Base-by-base conservation (phyloP, 2,797 vertebrate species). In the Pyrocephalus nanus region DNA sequence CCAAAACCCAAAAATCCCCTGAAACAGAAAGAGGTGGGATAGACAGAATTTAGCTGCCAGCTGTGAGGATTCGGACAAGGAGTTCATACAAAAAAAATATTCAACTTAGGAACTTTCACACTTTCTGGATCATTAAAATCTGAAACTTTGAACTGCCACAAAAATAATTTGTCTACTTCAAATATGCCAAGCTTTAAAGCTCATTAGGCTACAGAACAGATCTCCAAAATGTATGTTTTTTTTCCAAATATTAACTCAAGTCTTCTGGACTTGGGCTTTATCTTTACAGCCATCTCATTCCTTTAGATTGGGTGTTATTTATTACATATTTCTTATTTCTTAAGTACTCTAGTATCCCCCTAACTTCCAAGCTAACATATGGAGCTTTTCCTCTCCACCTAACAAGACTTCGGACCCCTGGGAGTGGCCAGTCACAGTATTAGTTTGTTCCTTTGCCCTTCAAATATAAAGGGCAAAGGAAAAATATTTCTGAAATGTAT, bases 1-100 rank as follows among this genome's bases (percentile, higher is more conserved):
- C 11, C 27, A 55, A 69, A 70, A 12, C 20, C 5, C 17, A 1
- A 47, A 53, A 77, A 26, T 0, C 0, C 19, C 48, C 55, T 69
- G 26, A n/a, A 70, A 36, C 9, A 11, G 19, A 81, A 38, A 23
- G 7, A 11, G 10, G 15, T 42, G 12, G 1, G n/a, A 58, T 12
- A 72, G 23, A 26, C 38, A 95, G 67, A 79, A 83, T 38, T 70
- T n/a, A 45, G 16, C 40, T 2, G 14, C 29, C 57, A 86, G 43
- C 69, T 60, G 40, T 9, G 30, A 86, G 65, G n/a, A 77, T 86
- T 58, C 42, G 11, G 29, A 70, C 38, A 69, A 86, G 53, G 47
- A 64, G n/a, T 42, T 79, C 27, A 62, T 65, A 38, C 19, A 42
- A 6, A 57, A 57, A 55, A 70, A 55, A 43, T 11, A 4, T 30